A percentile compares a stretch with the other conserved stretches of the same genome.
phyloP scores from a whole-genome alignment of 1,140 invertebrate species.

The Heliconius hermathena region DNA sequence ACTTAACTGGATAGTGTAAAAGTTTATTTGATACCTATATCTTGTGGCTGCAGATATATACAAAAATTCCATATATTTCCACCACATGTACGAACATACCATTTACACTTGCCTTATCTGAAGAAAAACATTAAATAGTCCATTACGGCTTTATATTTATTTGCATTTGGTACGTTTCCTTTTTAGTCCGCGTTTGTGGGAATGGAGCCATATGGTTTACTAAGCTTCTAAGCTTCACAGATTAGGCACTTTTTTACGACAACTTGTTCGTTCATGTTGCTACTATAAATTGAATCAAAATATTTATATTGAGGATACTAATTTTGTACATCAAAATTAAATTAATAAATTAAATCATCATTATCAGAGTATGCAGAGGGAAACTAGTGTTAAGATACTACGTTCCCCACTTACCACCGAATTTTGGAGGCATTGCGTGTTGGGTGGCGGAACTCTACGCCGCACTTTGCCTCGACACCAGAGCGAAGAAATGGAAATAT shows the following conservation, averaged over 20 bases:
- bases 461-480: too few relatives aligned
- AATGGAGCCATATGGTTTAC: conserved; percentile 25
- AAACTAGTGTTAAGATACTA: too few relatives aligned
- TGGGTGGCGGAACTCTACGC: too few relatives aligned
- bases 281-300: background rate
- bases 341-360: too few relatives aligned
- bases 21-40: too few relatives aligned
- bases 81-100: background rate
- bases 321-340: background rate
- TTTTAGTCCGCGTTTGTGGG: conserved; percentile 16
- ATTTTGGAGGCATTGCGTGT: too few relatives aligned
- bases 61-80: too few relatives aligned
- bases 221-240: conserved; percentile 22
- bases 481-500: too few relatives aligned
- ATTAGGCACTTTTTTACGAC: conserved; percentile 24
- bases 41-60: too few relatives aligned
- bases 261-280: background rate
- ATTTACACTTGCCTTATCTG: background rate
- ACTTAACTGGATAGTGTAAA: too few relatives aligned
- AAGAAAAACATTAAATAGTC: conserved; percentile 15
- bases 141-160: conserved; percentile 12
- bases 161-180: conserved; percentile 13
- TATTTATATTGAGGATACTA: background rate
- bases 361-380: too few relatives aligned
- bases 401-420: too few relatives aligned